These are phyloP conservation scores for Hestina assimilis DNA, from an alignment of 1,140 invertebrate species.

Conservation along the genomic window DNA sequence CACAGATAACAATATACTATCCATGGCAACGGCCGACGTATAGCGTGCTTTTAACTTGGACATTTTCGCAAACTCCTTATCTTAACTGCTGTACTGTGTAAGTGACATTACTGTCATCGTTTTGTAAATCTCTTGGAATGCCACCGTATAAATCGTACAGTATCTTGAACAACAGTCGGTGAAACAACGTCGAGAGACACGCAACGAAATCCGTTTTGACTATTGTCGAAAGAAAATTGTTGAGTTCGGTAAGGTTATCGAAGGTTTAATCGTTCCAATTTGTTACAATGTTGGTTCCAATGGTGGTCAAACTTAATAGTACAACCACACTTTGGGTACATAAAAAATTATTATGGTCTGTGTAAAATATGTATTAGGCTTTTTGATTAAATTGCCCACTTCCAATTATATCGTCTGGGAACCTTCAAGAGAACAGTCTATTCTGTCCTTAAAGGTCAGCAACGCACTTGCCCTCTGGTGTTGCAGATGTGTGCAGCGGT, in stretches of 20 bases:
- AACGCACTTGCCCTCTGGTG: too few relatives aligned
- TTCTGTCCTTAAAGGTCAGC: too few relatives aligned
- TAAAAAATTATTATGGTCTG: too few relatives aligned
- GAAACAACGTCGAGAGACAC: conserved; percentile 13
- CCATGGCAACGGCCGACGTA: neutral
- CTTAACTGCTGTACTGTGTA: conserved; percentile 9
- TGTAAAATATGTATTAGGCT: too few relatives aligned
- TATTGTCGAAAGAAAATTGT: conserved; percentile 11
- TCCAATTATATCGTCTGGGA: too few relatives aligned
- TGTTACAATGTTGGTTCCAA: neutral
- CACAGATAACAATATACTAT: conserved; percentile 1
- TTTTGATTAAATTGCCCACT: too few relatives aligned
- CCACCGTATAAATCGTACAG: conserved; percentile 33
- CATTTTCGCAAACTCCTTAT: conserved; percentile 20
- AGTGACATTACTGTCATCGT: conserved; percentile 36
- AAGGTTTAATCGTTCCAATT: neutral
- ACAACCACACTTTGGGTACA: too few relatives aligned
- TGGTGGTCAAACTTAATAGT: too few relatives aligned
- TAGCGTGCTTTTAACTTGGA: neutral
- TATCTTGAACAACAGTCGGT: conserved; percentile 30
- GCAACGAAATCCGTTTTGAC: conserved; percentile 17
- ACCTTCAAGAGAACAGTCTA: too few relatives aligned
- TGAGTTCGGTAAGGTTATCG: neutral
- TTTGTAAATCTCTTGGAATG: conserved; percentile 30
- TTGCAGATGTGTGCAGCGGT: too few relatives aligned